Evolutionary conservation across 2,888 invertebrate species (phyloP), one percentile per base, ranked within the genome.

Genomic region (Perizoma affinitatum): DNA sequence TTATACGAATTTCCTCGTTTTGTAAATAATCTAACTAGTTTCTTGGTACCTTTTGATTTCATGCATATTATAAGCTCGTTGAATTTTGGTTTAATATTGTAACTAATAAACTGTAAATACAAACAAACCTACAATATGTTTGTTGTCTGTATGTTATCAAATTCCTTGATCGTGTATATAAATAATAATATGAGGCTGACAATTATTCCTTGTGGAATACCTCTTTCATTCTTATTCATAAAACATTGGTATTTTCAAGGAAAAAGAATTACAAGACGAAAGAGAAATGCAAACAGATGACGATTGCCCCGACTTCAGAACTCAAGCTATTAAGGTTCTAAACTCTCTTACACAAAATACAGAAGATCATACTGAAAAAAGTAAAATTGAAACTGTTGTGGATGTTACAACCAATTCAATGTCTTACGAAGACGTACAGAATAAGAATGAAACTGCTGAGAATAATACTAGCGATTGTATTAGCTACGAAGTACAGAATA

Each of bases 231-330:
- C 0, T 38, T 38, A 41, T 10, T 22, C 11, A 54, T 10, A 10
- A 44, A 1, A 35, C 7, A n/a, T 43, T 47, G 9, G 4, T 34
- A 44, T 46, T 67, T 68, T 51, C 71, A 88, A n/a, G 88, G 73
- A 70, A 11, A 80, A 80, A 71, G 85, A 84, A 42, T 83, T 82
- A 0, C 78, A 84, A 63, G 84, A 88, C 5, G 88, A 88, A 63
- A 75, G 68, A 65, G 87, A 86, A 58, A 82, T 86, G 79, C 84
- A 84, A 56, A 86, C 86, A 7, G 87, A 88, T 41, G 85, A 84
- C 2, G 85, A 87, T 9, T 75, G 74, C 44, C 68, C 72, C 4
- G 80, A 82, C 43, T 72, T 72, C 6, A 82, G 77, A 66, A 72
- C 76, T 0, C 84, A 88, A 55, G 73, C 73, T 54, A 84, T 51